These are phyloP conservation scores for Anolis apletophallus DNA, from an alignment of 2,797 vertebrate species.

Conservation along the genomic window DNA sequence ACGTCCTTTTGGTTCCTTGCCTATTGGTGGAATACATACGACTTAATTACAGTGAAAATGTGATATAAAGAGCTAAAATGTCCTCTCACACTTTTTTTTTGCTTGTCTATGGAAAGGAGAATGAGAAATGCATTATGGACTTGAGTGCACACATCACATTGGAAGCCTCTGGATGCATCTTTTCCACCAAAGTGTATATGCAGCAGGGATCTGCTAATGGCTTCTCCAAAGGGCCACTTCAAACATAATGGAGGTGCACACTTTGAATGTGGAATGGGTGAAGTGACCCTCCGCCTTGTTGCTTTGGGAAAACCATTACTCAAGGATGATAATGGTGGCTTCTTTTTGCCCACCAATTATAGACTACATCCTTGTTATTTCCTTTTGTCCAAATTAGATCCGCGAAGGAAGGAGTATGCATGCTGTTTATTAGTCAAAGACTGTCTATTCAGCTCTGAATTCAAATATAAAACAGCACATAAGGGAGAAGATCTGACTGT, in stretches of 20 bases:
- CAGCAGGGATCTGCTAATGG: background rate
- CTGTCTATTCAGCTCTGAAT: background rate
- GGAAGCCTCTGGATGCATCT: background rate
- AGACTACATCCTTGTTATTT: background rate
- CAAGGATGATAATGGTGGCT: background rate
- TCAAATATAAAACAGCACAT: constrained; percentile 9
- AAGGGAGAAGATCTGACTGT: background rate
- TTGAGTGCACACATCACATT: background rate
- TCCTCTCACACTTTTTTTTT: constrained; percentile 54
- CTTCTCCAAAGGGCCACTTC: background rate
- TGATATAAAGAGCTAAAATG: constrained; percentile 71
- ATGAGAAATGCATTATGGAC: background rate
- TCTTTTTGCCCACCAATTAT: background rate
- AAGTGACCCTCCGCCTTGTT: background rate
- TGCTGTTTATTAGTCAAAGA: background rate
- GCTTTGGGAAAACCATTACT: background rate
- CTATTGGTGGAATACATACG: constrained; percentile 53
- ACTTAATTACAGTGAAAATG: constrained; percentile 70
- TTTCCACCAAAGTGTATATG: background rate
- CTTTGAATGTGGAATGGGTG: too few relatives aligned
- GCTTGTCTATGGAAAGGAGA: constrained; percentile 25
- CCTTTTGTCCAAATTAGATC: background rate
- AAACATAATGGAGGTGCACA: too few relatives aligned
- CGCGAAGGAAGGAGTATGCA: too few relatives aligned
- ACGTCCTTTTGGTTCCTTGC: constrained; percentile 56